A percentile compares a stretch with the other conserved stretches of the same genome.
Conservation (phyloP, 1,140 invertebrate genomes). For the Arion vulgaris region DNA sequence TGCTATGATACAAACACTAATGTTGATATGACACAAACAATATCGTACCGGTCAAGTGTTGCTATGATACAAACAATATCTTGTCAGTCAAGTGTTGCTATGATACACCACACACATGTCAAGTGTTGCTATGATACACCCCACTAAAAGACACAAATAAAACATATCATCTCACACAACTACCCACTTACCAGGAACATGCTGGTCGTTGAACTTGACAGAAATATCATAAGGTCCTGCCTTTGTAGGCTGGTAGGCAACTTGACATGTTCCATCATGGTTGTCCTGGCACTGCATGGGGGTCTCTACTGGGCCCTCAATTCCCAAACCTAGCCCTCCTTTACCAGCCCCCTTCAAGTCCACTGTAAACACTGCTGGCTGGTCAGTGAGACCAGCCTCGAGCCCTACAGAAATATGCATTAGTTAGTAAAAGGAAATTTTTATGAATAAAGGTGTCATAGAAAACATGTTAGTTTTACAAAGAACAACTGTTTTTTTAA, state of each 20-base stretch:
- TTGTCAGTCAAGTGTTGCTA: no score
- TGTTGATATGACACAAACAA: no score
- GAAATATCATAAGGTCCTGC: slow-evolving; percentile 85
- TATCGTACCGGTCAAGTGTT: no score
- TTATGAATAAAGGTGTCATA: no score
- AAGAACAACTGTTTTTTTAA: no score
- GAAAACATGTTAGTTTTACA: no score
- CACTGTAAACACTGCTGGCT: slow-evolving; percentile 79
- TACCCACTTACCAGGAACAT: slow-evolving; percentile 79
- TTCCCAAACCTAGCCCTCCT: slow-evolving; percentile 86
- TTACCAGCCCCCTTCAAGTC: slow-evolving; percentile 83
- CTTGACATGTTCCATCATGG: slow-evolving; percentile 88
- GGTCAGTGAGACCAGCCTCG: slow-evolving; percentile 67
- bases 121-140: no score
- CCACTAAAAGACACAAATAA: no score
- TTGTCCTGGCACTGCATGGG: slow-evolving; percentile 90
- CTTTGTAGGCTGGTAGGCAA: slow-evolving; percentile 84
- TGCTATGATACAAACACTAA: no score
- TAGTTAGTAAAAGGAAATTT: no score
- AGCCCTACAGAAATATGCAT: slow-evolving; percentile 56
- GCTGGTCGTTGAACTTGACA: slow-evolving; percentile 85
- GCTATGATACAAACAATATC: no score
- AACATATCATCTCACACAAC: not conserved
- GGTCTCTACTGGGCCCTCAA: slow-evolving; percentile 87
- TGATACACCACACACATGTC: no score